These are phyloP conservation scores for Heteropelma amictum DNA, from an alignment of 2,888 invertebrate species.

Conservation along the genomic window DNA sequence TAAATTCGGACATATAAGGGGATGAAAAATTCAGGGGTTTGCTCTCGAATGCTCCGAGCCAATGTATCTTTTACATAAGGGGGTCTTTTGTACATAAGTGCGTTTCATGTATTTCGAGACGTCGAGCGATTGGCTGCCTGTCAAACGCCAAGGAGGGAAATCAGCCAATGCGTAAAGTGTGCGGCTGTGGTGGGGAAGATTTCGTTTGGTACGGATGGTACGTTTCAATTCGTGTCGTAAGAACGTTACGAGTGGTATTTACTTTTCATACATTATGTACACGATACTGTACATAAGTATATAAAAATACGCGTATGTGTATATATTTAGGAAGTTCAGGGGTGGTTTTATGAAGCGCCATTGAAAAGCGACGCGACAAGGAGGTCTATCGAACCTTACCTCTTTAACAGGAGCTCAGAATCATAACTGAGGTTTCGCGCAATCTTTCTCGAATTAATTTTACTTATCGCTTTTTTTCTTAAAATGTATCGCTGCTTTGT, in stretches of 20 bases:
- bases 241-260: too few species aligned
- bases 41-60: constrained; percentile 5
- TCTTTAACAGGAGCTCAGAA: constrained; percentile 70
- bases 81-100: too few species aligned
- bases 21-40: not conserved
- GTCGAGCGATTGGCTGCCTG: not conserved
- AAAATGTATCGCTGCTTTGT: not conserved
- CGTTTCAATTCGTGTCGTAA: too few species aligned
- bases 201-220: too few species aligned
- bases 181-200: too few species aligned
- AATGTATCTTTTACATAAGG: not conserved
- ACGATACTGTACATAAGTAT: too few species aligned
- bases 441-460: constrained; percentile 49
- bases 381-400: constrained; percentile 67
- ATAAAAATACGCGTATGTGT: not conserved
- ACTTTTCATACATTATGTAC: too few species aligned
- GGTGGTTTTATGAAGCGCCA: constrained; percentile 52
- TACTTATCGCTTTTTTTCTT: constrained; percentile 14
- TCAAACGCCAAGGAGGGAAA: not conserved
- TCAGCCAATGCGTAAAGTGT: too few species aligned
- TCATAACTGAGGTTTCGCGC: constrained; percentile 54
- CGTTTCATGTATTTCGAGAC: too few species aligned
- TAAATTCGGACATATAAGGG: not conserved
- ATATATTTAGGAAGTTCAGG: not conserved
- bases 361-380: constrained; percentile 68